Conservation (phyloP, 2,797 vertebrate species). For the Chaetodon trifasciatus region DNA sequence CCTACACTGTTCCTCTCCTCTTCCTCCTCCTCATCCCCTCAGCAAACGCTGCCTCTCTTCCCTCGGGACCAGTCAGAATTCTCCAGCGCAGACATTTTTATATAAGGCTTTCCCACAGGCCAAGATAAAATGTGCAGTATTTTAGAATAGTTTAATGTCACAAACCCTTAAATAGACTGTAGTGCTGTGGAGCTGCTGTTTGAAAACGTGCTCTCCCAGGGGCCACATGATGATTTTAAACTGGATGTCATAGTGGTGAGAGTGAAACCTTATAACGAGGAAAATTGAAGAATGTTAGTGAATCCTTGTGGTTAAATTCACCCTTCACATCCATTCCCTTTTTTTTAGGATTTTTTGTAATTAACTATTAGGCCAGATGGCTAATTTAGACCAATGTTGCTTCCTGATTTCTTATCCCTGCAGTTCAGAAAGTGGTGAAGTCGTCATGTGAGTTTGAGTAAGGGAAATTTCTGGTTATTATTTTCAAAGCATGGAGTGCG, state of each 20-base stretch:
- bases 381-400: background rate
- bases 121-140: slow-evolving; percentile 32
- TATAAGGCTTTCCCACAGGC: slow-evolving; percentile 54
- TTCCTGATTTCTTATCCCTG: background rate
- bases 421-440: background rate
- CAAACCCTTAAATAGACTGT: slow-evolving; percentile 36
- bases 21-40: background rate
- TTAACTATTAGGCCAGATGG: background rate
- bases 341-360: background rate
- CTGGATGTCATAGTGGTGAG: background rate
- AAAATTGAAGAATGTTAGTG: background rate
- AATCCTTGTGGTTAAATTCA: background rate
- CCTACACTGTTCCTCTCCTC: slow-evolving; percentile 4
- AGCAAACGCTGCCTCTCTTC: slow-evolving; percentile 2
- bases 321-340: background rate
- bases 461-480: background rate
- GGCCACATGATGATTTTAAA: background rate
- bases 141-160: slow-evolving; percentile 45
- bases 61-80: background rate
- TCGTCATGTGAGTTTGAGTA: background rate
- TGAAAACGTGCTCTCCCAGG: slow-evolving; percentile 10
- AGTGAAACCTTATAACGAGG: background rate
- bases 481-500: background rate
- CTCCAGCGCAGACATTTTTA: slow-evolving; percentile 34
- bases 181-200: slow-evolving; percentile 5